Percentiles rank a stretch among this genome's conserved stretches.
Conservation (phyloP, 2,113 vertebrate species). For the Thunnus thynnus region DNA sequence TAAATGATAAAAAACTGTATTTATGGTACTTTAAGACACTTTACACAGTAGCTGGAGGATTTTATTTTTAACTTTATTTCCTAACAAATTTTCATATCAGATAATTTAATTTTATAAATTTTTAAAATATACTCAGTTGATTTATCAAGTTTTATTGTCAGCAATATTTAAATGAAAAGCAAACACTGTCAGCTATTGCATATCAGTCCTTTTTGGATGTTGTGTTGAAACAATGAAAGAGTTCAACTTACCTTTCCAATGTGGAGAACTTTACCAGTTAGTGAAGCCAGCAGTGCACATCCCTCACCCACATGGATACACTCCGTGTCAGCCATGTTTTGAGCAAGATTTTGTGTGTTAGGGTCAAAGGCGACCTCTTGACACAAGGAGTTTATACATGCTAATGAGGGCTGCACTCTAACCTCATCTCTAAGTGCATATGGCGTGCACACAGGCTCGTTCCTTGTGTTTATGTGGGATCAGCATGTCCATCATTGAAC, state of each 20-base stretch:
- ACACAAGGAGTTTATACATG: constrained; percentile 79
- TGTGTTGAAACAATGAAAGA: neutral
- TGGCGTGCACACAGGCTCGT: constrained; percentile 55
- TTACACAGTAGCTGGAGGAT: neutral
- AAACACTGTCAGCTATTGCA: neutral
- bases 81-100: too few relatives aligned
- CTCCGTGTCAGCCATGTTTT: constrained; percentile 71
- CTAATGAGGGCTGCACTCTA: constrained; percentile 81
- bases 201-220: neutral
- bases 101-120: too few relatives aligned
- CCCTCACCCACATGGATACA: constrained; percentile 54
- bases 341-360: constrained; percentile 66
- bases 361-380: constrained; percentile 83
- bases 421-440: constrained; percentile 75
- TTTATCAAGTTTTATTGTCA: too few relatives aligned
- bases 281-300: constrained; percentile 24
- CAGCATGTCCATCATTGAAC: constrained; percentile 59
- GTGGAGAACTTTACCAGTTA: neutral
- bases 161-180: neutral
- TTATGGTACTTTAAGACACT: neutral
- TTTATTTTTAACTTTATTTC: too few relatives aligned
- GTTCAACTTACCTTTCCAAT: neutral
- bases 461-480: constrained; percentile 63
- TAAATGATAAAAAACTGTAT: too few relatives aligned
- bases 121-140: too few relatives aligned